These are phyloP conservation scores for Glaucopsyche alexis DNA, from an alignment of 2,888 invertebrate species.

Conservation along the genomic window DNA sequence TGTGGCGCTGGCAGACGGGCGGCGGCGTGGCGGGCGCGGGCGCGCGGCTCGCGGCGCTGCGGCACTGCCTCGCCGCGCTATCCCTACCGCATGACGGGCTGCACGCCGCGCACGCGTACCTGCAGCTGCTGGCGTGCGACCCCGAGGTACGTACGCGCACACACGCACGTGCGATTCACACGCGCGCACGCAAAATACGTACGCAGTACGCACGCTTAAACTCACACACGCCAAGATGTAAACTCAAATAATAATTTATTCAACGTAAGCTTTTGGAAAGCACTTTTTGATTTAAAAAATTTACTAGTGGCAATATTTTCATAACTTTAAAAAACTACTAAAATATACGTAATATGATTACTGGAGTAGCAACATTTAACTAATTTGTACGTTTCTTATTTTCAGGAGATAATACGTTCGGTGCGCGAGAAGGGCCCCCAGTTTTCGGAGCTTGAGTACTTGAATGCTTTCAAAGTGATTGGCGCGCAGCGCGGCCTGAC, in stretches of 20 bases:
- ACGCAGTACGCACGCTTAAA: no score
- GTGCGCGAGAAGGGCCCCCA: conserved; percentile 93
- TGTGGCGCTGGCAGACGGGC: conserved; percentile 66
- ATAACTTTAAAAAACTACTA: no score
- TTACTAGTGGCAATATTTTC: no score
- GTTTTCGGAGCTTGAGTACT: conserved; percentile 93
- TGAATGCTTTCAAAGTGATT: conserved; percentile 90
- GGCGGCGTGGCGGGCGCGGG: conserved; percentile 44
- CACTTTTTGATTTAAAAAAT: no score
- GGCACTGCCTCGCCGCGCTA: conserved; percentile 70
- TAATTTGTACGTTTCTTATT: not conserved
- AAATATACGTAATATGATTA: no score
- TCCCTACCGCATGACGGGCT: conserved; percentile 74
- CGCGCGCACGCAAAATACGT: not conserved
- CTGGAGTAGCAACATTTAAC: no score
- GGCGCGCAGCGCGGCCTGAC: conserved; percentile 81
- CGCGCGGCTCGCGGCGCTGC: conserved; percentile 57
- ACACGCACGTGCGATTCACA: not conserved
- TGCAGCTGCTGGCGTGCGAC: conserved; percentile 89
- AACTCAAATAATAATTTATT: no score
- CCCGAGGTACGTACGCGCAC: conserved; percentile 84
- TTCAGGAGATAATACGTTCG: conserved; percentile 89
- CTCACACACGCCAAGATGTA: no score
- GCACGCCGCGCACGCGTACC: conserved; percentile 93
- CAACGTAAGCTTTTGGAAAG: no score